Evolutionary conservation across 2,113 vertebrate species (phyloP).

Genomic region (Urocynchramus pylzowi): DNA sequence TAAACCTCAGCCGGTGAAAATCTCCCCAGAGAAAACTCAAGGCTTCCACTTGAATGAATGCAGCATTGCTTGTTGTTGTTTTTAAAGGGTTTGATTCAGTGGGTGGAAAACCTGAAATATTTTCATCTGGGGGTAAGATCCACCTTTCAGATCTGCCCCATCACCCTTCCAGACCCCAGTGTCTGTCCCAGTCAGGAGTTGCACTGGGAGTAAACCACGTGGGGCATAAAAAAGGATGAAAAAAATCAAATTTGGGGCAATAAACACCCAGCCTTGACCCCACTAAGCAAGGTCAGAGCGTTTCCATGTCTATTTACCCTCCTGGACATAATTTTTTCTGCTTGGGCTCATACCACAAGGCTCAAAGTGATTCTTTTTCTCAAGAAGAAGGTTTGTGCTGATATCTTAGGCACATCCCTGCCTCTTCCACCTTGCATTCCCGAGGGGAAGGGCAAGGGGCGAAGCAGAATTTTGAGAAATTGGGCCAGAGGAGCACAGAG

Average conservation of each 20-base stretch:
- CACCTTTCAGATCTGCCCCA: not conserved
- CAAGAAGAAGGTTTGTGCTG: not conserved
- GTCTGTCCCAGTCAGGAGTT: not conserved
- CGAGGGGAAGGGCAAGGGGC: rapidly evolving
- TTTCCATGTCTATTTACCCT: not conserved
- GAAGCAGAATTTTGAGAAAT: rapidly evolving
- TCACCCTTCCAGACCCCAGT: not conserved
- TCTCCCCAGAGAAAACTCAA: not conserved
- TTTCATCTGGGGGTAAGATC: not conserved
- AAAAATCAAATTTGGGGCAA: not conserved
- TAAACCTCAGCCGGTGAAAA: not conserved
- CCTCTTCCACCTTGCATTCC: not conserved
- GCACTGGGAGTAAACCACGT: rapidly evolving
- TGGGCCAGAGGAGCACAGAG: not conserved
- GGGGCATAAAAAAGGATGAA: not conserved
- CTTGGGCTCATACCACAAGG: not conserved
- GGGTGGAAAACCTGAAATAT: not conserved
- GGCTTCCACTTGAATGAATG: not conserved
- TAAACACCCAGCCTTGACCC: not conserved
- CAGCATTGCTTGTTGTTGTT: not conserved
- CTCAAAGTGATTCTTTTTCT: not conserved
- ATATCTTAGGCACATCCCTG: rapidly evolving
- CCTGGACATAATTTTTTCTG: not conserved
- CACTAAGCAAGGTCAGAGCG: not conserved
- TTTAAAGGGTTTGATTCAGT: not conserved